A percentile compares a stretch with the other conserved stretches of the same genome.
Evolutionary conservation across 2,888 invertebrate species (phyloP).

Genomic region (Sinelater perroti): DNA sequence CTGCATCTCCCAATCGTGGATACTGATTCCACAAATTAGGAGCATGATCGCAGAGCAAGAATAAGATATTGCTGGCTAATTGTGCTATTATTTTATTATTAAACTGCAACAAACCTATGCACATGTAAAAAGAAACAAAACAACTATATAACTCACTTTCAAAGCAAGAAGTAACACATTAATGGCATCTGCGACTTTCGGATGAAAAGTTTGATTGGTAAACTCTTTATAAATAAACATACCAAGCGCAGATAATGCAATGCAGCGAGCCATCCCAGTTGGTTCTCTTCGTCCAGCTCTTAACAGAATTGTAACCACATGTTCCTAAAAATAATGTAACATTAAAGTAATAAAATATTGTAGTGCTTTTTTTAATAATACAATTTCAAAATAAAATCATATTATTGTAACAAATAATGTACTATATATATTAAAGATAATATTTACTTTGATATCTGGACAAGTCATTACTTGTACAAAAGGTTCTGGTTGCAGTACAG

Average conservation of each 20-base stretch:
- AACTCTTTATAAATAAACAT: slow-evolving; percentile 76
- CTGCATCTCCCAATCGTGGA: slow-evolving; percentile 70
- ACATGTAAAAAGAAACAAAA: neutral
- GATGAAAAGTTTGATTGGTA: slow-evolving; percentile 68
- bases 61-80: slow-evolving; percentile 82
- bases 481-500: slow-evolving; percentile 67
- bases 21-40: slow-evolving; percentile 74
- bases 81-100: slow-evolving; percentile 83
- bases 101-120: slow-evolving; percentile 68
- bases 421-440: neutral
- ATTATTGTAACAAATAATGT: neutral
- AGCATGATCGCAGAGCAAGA: slow-evolving; percentile 82
- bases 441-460: slow-evolving; percentile 77
- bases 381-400: neutral
- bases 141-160: slow-evolving; percentile 63
- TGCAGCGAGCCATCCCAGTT: slow-evolving; percentile 85
- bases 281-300: slow-evolving; percentile 90
- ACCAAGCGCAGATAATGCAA: slow-evolving; percentile 87
- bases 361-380: too few relatives aligned
- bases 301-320: slow-evolving; percentile 85
- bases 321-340: slow-evolving; percentile 69
- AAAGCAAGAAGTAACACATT: slow-evolving; percentile 73
- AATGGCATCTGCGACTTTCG: slow-evolving; percentile 73
- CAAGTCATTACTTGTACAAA: slow-evolving; percentile 67
- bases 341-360: neutral